These are phyloP conservation scores for Hesperia comma DNA, from an alignment of 2,888 invertebrate genomes.

Conservation along the genomic window DNA sequence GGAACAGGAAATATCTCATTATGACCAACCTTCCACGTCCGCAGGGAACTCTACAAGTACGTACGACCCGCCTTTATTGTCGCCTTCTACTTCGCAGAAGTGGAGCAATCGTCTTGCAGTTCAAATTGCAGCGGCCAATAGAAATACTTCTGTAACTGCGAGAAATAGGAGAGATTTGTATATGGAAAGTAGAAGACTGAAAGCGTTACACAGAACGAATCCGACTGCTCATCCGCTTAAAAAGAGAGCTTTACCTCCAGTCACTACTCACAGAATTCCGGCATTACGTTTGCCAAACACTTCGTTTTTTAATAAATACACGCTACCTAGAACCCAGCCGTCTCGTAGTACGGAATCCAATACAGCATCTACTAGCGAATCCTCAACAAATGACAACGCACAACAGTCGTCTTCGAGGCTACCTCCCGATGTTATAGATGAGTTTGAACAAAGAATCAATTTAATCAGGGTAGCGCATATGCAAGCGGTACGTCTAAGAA, in stretches of 20 bases:
- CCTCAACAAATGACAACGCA: constrained; percentile 28
- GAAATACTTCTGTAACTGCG: constrained; percentile 72
- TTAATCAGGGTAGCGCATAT: constrained; percentile 73
- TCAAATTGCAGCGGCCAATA: constrained; percentile 76
- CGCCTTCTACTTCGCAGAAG: constrained; percentile 50
- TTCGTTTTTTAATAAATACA: constrained; percentile 23
- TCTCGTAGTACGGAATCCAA: constrained; percentile 59
- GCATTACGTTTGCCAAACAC: constrained; percentile 62
- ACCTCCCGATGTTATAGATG: constrained; percentile 55
- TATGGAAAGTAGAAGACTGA: constrained; percentile 66
- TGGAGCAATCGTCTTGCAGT: constrained; percentile 78
- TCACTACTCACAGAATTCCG: constrained; percentile 70
- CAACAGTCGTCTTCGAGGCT: constrained; percentile 45
- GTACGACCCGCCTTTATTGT: constrained; percentile 45
- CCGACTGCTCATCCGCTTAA: constrained; percentile 70
- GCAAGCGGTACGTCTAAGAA: constrained; percentile 69
- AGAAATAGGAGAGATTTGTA: constrained; percentile 70
- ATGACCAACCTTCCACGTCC: constrained; percentile 34
- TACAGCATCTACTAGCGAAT: constrained; percentile 59
- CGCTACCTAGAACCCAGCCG: constrained; percentile 46
- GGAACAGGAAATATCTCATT: constrained; percentile 24
- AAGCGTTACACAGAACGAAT: constrained; percentile 74
- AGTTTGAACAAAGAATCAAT: constrained; percentile 69
- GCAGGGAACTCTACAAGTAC: constrained; percentile 40
- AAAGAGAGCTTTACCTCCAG: constrained; percentile 64